Evolutionary conservation across 2,888 invertebrate species (phyloP).

Genomic region (Nysson spinosus): DNA sequence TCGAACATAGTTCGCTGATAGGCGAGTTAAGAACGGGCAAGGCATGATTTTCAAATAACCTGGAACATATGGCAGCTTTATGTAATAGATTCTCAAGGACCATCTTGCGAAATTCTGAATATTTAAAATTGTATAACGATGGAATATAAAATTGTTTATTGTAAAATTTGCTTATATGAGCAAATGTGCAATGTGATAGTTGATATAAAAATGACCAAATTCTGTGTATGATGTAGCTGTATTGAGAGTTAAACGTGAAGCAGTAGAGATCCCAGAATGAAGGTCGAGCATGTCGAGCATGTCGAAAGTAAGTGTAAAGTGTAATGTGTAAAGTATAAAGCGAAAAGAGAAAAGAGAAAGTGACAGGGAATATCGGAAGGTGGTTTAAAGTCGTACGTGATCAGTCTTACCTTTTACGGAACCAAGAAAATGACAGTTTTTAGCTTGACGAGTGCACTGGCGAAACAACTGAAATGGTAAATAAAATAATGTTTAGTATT

Average conservation of each 20-base stretch:
- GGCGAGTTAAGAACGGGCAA: slow-evolving; percentile 91
- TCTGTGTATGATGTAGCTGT: too few species aligned
- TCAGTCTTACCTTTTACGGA: slow-evolving; percentile 64
- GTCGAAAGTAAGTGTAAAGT: slow-evolving; percentile 5
- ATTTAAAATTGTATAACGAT: too few species aligned
- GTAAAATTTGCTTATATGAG: too few species aligned
- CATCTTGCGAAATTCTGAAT: too few species aligned
- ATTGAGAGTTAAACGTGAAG: too few species aligned
- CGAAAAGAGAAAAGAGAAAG: slow-evolving; percentile 50
- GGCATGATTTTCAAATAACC: slow-evolving; percentile 82
- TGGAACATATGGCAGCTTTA: slow-evolving; percentile 41
- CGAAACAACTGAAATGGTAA: slow-evolving; percentile 65
- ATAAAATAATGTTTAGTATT: slow-evolving; percentile 5
- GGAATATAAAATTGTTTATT: too few species aligned
- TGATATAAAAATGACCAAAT: too few species aligned
- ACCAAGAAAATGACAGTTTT: slow-evolving; percentile 51
- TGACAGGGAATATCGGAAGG: slow-evolving; percentile 27
- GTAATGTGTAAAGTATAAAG: not conserved
- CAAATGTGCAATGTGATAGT: too few species aligned
- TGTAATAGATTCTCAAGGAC: too few species aligned
- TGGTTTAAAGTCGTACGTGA: not conserved
- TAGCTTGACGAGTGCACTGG: slow-evolving; percentile 54
- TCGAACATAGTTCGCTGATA: slow-evolving; percentile 88
- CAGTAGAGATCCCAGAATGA: too few species aligned
- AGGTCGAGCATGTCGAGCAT: not conserved